Evolutionary conservation across 2,888 invertebrate species (phyloP).

Genomic region (Spicauda simplicius): DNA sequence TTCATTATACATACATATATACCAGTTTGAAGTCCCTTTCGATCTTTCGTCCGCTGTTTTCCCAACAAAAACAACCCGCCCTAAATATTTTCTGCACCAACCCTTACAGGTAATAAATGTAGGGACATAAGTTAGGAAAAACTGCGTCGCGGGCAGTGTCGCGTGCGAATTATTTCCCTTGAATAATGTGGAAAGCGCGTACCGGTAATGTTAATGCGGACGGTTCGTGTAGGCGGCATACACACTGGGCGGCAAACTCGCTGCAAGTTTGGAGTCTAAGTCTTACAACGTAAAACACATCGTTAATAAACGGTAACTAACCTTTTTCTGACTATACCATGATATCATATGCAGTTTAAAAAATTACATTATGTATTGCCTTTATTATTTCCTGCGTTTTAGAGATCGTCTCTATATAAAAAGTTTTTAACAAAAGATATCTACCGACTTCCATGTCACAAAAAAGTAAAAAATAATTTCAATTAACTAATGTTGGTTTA

Average conservation of each 20-base stretch:
- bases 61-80: not conserved
- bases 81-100: conserved; percentile 7
- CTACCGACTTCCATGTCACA: too few species aligned
- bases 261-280: not conserved
- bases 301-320: too few species aligned
- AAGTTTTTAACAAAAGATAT: too few species aligned
- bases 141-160: conserved; percentile 23
- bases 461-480: too few species aligned
- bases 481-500: too few species aligned
- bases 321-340: too few species aligned
- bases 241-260: not conserved
- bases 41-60: not conserved
- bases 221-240: conserved; percentile 53
- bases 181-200: conserved; percentile 55
- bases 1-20: too few species aligned
- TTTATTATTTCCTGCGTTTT: too few species aligned
- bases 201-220: conserved; percentile 56
- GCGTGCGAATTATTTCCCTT: conserved; percentile 44
- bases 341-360: too few species aligned
- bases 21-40: not conserved
- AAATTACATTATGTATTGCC: too few species aligned
- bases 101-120: conserved; percentile 47
- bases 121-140: conserved; percentile 37
- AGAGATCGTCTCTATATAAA: too few species aligned
- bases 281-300: too few species aligned